Evolutionary conservation across 2,888 invertebrate genomes (phyloP).

Genomic region (Pseudococcus jackbeardsleyi): DNA sequence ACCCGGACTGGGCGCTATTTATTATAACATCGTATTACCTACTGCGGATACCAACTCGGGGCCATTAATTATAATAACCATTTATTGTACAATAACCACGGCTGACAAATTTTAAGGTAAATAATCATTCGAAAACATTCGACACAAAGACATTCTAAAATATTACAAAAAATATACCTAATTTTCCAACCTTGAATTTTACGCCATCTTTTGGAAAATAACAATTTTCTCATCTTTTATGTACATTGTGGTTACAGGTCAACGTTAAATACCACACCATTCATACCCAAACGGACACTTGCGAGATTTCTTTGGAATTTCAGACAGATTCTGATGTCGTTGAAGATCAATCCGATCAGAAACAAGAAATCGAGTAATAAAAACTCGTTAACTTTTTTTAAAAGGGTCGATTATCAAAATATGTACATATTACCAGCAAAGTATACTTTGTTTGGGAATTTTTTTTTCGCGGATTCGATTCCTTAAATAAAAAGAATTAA

Average conservation of each 20-base stretch:
- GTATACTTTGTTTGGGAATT: too few species aligned
- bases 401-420: too few species aligned
- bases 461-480: too few species aligned
- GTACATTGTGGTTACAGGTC: background rate
- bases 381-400: too few species aligned
- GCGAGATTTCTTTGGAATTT: conserved; percentile 6
- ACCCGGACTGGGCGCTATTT: too few species aligned
- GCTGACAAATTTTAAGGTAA: background rate
- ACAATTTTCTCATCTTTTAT: background rate
- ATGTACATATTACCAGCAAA: too few species aligned
- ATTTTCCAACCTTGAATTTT: conserved; percentile 14
- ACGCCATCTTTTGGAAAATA: background rate
- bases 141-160: background rate
- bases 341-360: background rate
- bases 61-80: background rate
- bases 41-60: background rate
- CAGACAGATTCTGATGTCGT: background rate
- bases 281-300: conserved; percentile 8
- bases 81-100: background rate
- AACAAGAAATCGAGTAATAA: background rate
- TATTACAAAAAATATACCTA: background rate
- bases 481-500: background rate
- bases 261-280: background rate
- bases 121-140: background rate
- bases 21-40: too few species aligned